Evolutionary conservation across 35 echinoderm and acorn worm species (phyloP), one percentile per base, ranked within the genome.

Genomic region (Heliocidaris erythrogramma): DNA sequence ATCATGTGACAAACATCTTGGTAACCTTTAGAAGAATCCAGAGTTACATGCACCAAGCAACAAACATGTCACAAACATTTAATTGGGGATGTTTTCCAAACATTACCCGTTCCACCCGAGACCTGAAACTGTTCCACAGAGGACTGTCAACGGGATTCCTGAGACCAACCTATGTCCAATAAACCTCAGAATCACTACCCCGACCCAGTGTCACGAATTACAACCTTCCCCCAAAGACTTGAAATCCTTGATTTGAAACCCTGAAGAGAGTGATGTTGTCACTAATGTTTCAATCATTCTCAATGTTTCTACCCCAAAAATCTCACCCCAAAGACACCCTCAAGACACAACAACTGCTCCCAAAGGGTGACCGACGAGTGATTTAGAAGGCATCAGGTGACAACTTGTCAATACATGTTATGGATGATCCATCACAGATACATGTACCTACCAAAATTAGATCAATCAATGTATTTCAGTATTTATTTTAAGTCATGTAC

Each of bases 51-150:
- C n/a, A 78, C 65, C 21, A 78, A 78, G 65, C 17, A 78, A 78
- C 65, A 78, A 78, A 78, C 65, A 78, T 78, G 65, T 78, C 65
- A 78, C 65, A 78, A 78, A 78, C 65, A 78, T 78, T 78, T 78
- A 78, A 78, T 78, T 78, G 65, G 65, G 65, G 65, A 78, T 78
- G 65, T 78, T 78, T 78, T 78, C 65, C 65, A 78, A 78, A 78
- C 65, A 78, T 29, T 27, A 78, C 27, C 65, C 65, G 27, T 18
- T 78, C 65, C 65, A 78, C 65, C 27, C 2, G 5, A n/a, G 65
- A 27, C 27, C 65, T 7, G 21, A 78, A 78, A 78, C 65, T 27
- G 65, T 78, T 78, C 65, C 65, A 78, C 27, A 7, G 65, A 78
- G 65, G 27, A 18, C 21, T 2, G 27, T 78, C 21, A 78, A 78